These are phyloP conservation scores for Aythya baeri DNA, from an alignment of 2,113 vertebrate species.

Conservation along the genomic window DNA sequence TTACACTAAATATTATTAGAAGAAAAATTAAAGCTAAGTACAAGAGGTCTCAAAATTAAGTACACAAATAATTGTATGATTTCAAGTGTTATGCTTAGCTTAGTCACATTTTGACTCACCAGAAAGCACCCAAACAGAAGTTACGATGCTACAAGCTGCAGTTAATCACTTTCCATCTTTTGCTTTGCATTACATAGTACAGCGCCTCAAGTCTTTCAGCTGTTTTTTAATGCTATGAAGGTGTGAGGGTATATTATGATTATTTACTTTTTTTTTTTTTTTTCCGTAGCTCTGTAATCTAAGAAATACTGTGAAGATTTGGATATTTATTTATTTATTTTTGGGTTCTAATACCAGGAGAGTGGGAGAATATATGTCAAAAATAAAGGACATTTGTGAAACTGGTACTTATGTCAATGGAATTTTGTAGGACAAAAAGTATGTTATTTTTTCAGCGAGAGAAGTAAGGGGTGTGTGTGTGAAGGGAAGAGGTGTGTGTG, in stretches of 20 bases:
- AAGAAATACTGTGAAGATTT: neutral
- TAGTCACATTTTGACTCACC: neutral
- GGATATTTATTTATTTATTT: too few relatives aligned
- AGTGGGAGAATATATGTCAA: neutral
- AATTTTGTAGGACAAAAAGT: neutral
- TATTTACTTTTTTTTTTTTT: too few relatives aligned
- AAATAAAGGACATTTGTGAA: neutral
- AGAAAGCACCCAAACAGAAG: neutral
- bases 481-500: neutral
- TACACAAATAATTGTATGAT: neutral
- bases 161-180: neutral
- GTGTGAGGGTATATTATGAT: neutral
- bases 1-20: neutral
- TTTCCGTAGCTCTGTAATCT: too few relatives aligned
- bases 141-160: neutral
- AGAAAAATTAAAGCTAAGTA: neutral
- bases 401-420: neutral
- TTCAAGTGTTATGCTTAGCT: conserved; percentile 8
- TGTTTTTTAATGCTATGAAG: neutral
- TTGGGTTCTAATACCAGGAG: too few relatives aligned
- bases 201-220: neutral
- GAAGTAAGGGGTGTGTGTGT: neutral
- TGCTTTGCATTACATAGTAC: neutral
- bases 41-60: neutral
- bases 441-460: neutral